Percentiles rank a stretch among this genome's conserved stretches.
Conservation (phyloP, 2,888 invertebrate species). For the Diloba caeruleocephala region DNA sequence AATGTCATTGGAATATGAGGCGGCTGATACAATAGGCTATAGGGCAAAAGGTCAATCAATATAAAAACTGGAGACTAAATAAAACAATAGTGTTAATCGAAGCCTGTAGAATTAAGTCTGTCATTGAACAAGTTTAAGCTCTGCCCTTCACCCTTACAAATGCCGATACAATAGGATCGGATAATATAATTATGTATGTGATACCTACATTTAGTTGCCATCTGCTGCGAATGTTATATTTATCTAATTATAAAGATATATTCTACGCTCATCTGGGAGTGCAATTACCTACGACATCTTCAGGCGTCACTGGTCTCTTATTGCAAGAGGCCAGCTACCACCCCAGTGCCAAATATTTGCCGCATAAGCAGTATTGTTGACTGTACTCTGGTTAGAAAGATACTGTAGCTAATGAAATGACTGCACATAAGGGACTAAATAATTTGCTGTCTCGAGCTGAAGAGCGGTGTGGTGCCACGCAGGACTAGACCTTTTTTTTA, state of each 20-base stretch:
- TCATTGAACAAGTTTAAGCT: slow-evolving; percentile 18
- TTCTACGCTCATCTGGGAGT: too few species aligned
- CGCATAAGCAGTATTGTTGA: too few species aligned
- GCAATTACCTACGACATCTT: too few species aligned
- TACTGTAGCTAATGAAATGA: too few species aligned
- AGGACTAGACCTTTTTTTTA: too few species aligned
- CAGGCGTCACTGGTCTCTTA: too few species aligned
- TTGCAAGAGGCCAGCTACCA: too few species aligned
- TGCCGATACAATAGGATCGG: slow-evolving; percentile 16
- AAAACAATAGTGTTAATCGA: slow-evolving; percentile 8
- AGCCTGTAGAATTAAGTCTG: slow-evolving; percentile 4
- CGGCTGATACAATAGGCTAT: slow-evolving; percentile 15
- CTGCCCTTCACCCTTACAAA: slow-evolving; percentile 11
- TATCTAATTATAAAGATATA: slow-evolving; percentile 12
- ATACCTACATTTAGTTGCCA: slow-evolving; percentile 1
- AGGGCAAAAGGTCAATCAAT: slow-evolving; percentile 8
- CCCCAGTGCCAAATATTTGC: too few species aligned
- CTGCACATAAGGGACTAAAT: too few species aligned
- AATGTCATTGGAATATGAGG: slow-evolving; percentile 23
- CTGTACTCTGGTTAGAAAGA: too few species aligned
- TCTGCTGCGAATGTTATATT: slow-evolving; percentile 22
- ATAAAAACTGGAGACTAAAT: slow-evolving; percentile 15
- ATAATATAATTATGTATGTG: neutral
- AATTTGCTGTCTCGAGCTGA: too few species aligned
- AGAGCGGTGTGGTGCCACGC: too few species aligned